Base-by-base conservation (phyloP, 2,113 vertebrate genomes). In the Zingel zingel region DNA sequence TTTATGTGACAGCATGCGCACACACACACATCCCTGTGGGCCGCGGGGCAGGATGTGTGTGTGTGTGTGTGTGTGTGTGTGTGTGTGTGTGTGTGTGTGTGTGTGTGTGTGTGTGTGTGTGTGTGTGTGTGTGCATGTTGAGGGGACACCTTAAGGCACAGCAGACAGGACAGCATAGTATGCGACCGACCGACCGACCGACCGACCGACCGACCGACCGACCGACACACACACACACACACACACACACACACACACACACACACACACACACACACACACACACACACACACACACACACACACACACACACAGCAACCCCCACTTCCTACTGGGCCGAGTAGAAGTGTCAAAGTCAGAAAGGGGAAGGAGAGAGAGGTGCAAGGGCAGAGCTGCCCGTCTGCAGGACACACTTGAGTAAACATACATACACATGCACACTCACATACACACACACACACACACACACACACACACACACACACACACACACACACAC, bases 1-100 rank as follows among this genome's bases (percentile, higher is more conserved):
- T 68, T 77, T 64, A 88, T 90, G 81, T 92, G 94, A 94, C 94
- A 95, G 93, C 86, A 87, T 74, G 45, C 65, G 58, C 80, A 75
- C 77, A 80, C 66, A 56, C 68, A 74, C 36, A 43, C 10, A 73
- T 70, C 56, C 81, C 83, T 77, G 33, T 76, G 71, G 84, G 77
- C 68, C 78, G 74, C 5, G 0, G 71, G 51, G 45, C 0, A 33
- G 64, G 69, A 33, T 33, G 77, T 51, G 86, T 74, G 77, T 48
- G 27, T 36, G 50, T 75, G 43, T 59, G 53, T 59, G 43, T n/a
- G 69, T 53, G 73, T 47, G 67, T 39, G 51, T 76, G 57, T 77
- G 71, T 74, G 57, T 74, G 30, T 61, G 62, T 53, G 43, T 18
- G 69, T 53, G 76, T 43, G 67, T 43, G 69, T 6, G 57, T 21